Evolutionary conservation across 1,140 invertebrate species (phyloP).

Genomic region (Ostrea edulis): DNA sequence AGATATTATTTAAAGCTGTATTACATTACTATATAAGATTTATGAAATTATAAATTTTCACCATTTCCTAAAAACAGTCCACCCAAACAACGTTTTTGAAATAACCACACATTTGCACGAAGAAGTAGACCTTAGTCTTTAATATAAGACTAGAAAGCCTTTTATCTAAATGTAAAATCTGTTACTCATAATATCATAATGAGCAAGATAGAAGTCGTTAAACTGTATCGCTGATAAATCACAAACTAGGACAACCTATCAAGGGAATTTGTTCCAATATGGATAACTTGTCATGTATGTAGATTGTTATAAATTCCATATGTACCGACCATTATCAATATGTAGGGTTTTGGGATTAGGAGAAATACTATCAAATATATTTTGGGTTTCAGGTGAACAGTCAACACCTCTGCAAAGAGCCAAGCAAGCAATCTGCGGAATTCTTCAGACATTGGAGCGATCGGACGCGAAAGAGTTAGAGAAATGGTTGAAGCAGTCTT

Average conservation of each 20-base stretch:
- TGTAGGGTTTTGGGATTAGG: background rate
- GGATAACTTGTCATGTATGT: background rate
- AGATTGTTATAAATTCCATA: background rate
- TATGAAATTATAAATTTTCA: too few relatives aligned
- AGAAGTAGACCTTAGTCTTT: too few relatives aligned
- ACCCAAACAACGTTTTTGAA: too few relatives aligned
- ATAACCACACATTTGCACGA: too few relatives aligned
- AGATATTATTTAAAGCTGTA: too few relatives aligned
- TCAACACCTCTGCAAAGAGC: background rate
- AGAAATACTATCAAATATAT: background rate
- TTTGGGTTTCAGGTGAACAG: background rate
- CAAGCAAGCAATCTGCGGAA: background rate
- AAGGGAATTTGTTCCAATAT: constrained; percentile 10
- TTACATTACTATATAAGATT: too few relatives aligned
- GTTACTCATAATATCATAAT: background rate
- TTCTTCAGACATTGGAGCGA: background rate
- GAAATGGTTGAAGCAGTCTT: background rate
- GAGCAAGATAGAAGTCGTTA: background rate
- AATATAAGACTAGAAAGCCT: too few relatives aligned
- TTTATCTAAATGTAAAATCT: too few relatives aligned
- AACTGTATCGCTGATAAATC: constrained; percentile 1
- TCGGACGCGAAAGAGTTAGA: background rate
- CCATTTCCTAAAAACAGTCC: too few relatives aligned
- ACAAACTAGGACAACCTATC: background rate
- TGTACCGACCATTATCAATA: background rate